A percentile compares a stretch with the other conserved stretches of the same genome.
phyloP scores from a whole-genome alignment of 2,113 vertebrate species.

The Plecturocebus donacophilus region DNA sequence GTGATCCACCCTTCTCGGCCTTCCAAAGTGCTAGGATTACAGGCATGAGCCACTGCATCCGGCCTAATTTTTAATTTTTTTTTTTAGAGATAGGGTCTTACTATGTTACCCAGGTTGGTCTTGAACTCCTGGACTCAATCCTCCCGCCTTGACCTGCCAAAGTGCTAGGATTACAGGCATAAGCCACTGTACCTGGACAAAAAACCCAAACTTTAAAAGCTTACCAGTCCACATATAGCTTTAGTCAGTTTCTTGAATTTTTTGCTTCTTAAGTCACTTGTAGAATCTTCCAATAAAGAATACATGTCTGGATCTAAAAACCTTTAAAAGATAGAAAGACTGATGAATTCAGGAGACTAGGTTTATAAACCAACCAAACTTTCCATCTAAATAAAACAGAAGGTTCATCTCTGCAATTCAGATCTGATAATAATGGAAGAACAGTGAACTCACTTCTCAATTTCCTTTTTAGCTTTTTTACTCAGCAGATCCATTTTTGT shows the following conservation, averaged over 20 bases:
- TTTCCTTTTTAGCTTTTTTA: conserved; percentile 96
- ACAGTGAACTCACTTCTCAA: conserved; percentile 92
- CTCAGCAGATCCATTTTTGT: conserved; percentile 98
- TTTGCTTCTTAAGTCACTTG: conserved; percentile 89
- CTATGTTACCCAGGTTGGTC: no score
- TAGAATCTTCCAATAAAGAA: conserved; percentile 94
- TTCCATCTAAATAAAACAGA: background rate
- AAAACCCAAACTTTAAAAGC: conserved; percentile 47
- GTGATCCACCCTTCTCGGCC: no score
- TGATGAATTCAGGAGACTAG: background rate
- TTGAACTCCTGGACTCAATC: no score
- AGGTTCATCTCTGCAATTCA: background rate
- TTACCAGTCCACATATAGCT: conserved; percentile 95
- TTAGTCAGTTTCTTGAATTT: conserved; percentile 96
- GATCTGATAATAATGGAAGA: background rate
- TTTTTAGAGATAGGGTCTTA: no score
- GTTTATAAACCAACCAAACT: background rate
- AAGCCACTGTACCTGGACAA: no score
- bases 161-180: no score
- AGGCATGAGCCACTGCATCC: no score
- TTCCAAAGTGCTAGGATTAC: no score
- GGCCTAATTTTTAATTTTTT: no score
- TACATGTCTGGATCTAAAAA: conserved; percentile 99
- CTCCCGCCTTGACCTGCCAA: no score
- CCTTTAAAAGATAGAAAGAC: conserved; percentile 79